A percentile compares a stretch with the other conserved stretches of the same genome.
These are phyloP conservation scores for Sminthopsis crassicaudata DNA, from an alignment of 2,113 vertebrate species.

Conservation along the genomic window DNA sequence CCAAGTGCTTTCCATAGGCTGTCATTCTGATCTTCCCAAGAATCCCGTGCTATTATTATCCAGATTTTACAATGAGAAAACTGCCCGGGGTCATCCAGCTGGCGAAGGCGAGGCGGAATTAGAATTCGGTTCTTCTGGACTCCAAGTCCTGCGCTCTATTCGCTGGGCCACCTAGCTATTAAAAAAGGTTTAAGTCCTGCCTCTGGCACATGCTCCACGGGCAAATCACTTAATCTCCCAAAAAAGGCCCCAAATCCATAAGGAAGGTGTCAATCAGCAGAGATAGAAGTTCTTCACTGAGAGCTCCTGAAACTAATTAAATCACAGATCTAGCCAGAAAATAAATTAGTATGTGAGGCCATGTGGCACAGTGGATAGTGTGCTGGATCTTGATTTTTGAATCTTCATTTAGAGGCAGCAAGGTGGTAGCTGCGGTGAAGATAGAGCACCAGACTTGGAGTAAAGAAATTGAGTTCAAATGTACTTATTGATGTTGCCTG, in stretches of 20 bases:
- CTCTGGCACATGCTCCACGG: not conserved
- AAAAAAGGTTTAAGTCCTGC: not conserved
- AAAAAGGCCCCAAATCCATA: not conserved
- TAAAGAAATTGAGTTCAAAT: not conserved
- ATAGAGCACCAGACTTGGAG: not conserved
- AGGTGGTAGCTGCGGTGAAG: not conserved
- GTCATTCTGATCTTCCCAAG: not conserved
- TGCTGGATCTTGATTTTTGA: not conserved
- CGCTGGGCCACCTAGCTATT: not conserved
- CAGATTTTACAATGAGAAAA: not conserved
- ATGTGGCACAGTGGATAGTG: not conserved
- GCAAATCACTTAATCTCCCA: not conserved
- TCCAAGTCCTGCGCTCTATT: not conserved
- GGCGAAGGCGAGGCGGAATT: not conserved
- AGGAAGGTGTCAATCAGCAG: not conserved
- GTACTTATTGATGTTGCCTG: not conserved
- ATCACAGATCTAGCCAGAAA: not conserved
- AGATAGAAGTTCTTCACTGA: not conserved
- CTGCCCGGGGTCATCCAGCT: not conserved
- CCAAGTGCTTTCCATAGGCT: not conserved
- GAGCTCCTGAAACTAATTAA: not conserved
- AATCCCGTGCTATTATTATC: not conserved
- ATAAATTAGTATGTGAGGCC: not conserved
- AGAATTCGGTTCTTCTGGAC: not conserved
- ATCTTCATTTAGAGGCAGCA: not conserved